Conservation (phyloP, 2,797 vertebrate species). For the Sebastes hubbsi region DNA sequence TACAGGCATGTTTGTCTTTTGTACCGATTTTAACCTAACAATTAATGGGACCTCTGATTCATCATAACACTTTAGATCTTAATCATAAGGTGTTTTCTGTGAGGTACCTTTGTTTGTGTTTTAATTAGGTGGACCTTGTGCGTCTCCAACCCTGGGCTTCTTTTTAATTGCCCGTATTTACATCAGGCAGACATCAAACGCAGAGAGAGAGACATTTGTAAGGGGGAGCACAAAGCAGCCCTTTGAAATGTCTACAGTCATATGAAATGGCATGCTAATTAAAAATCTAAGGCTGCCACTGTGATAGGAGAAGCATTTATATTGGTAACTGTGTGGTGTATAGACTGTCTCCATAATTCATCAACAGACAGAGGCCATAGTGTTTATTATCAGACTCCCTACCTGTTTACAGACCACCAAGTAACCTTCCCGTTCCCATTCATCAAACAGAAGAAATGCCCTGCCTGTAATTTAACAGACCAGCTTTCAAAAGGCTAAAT, state of each 20-base stretch:
- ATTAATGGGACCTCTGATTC: conserved; percentile 92
- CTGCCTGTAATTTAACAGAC: conserved; percentile 81
- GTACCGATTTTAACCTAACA: conserved; percentile 90
- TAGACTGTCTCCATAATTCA: conserved; percentile 76
- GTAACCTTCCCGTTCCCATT: conserved; percentile 77
- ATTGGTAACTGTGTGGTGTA: conserved; percentile 75
- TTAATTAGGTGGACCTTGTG: conserved; percentile 96
- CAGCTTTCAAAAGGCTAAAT: conserved; percentile 84
- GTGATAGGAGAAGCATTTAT: conserved; percentile 87
- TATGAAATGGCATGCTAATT: conserved; percentile 93
- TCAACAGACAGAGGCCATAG: conserved; percentile 76
- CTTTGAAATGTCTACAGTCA: conserved; percentile 94
- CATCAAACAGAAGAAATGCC: conserved; percentile 80
- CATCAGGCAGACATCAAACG: conserved; percentile 96
- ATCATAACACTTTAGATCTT: conserved; percentile 94
- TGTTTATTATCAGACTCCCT: conserved; percentile 80
- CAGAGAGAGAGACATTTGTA: conserved; percentile 90
- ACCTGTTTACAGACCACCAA: conserved; percentile 81
- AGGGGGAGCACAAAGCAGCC: conserved; percentile 90
- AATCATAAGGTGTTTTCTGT: conserved; percentile 91
- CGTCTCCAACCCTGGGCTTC: conserved; percentile 89
- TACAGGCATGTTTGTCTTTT: conserved; percentile 85
- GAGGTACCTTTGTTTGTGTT: conserved; percentile 95
- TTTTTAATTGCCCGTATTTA: conserved; percentile 97
- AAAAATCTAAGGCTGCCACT: conserved; percentile 89